Conservation (phyloP, 1,140 invertebrate genomes). For the Drosophila tani region DNA sequence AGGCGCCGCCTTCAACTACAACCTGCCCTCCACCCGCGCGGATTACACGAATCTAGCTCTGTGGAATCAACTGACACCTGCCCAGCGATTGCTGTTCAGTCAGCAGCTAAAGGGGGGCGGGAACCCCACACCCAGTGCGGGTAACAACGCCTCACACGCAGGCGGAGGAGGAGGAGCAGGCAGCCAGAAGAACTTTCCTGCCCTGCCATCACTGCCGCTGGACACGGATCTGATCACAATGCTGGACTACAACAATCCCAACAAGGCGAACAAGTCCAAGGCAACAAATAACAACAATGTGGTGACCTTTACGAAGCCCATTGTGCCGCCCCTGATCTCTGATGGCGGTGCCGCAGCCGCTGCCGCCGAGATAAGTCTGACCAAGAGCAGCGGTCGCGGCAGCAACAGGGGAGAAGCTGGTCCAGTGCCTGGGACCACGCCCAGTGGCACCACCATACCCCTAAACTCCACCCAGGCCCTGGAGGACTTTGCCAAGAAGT, state of each 20-base stretch:
- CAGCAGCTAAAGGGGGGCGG: constrained; percentile 70
- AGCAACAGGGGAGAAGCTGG: neutral
- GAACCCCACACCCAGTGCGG: too few species aligned
- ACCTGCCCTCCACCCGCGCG: constrained; percentile 67
- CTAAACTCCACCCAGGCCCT: constrained; percentile 74
- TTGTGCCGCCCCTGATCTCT: constrained; percentile 69
- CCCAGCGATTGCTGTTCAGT: constrained; percentile 71
- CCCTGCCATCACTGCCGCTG: constrained; percentile 72
- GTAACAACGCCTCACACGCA: neutral
- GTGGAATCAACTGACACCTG: constrained; percentile 79
- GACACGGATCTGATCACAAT: constrained; percentile 82
- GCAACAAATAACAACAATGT: neutral
- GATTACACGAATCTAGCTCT: constrained; percentile 76
- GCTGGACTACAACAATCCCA: constrained; percentile 81
- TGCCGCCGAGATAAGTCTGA: constrained; percentile 24
- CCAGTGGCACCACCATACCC: constrained; percentile 64
- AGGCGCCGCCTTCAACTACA: constrained; percentile 67
- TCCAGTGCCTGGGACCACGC: neutral
- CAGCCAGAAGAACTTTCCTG: constrained; percentile 54
- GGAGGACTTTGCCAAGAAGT: constrained; percentile 83
- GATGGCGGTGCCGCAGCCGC: constrained; percentile 34
- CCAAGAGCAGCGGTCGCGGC: constrained; percentile 7
- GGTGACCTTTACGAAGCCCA: constrained; percentile 74
- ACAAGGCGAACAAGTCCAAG: constrained; percentile 44
- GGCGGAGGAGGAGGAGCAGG: neutral